These are phyloP conservation scores for Papilio helenus DNA, from an alignment of 1,140 invertebrate genomes.

Conservation along the genomic window DNA sequence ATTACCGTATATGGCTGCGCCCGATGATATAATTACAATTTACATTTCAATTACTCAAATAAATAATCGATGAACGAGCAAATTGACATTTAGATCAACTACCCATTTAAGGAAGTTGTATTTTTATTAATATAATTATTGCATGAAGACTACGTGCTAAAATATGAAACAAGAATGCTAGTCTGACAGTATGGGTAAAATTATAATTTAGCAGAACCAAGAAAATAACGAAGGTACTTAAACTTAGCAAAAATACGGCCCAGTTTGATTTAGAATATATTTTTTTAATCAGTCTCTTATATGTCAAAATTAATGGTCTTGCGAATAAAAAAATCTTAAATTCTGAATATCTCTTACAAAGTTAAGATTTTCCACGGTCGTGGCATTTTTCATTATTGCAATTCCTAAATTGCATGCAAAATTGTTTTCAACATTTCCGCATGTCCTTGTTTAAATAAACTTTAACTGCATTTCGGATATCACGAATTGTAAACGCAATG, in stretches of 20 bases:
- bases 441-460: slow-evolving; percentile 26
- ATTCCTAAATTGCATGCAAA: slow-evolving; percentile 1
- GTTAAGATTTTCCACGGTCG: neutral
- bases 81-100: slow-evolving; percentile 9
- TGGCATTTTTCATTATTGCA: neutral
- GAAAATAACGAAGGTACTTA: too few relatives aligned
- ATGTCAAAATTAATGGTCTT: neutral
- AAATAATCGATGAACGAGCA: neutral
- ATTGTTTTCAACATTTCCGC: neutral
- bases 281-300: neutral
- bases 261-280: neutral
- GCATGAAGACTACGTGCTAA: neutral
- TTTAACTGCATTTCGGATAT: slow-evolving; percentile 33
- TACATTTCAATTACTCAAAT: neutral
- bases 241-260: too few relatives aligned
- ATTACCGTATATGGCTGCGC: too few relatives aligned
- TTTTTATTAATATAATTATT: neutral
- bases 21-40: neutral
- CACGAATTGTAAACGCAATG: slow-evolving; percentile 17
- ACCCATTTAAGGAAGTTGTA: neutral
- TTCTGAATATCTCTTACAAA: neutral
- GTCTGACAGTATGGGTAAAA: neutral
- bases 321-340: neutral
- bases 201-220: too few relatives aligned
- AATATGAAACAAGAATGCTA: neutral